Conservation (phyloP, 2,113 vertebrate species). For the Nymphicus hollandicus region DNA sequence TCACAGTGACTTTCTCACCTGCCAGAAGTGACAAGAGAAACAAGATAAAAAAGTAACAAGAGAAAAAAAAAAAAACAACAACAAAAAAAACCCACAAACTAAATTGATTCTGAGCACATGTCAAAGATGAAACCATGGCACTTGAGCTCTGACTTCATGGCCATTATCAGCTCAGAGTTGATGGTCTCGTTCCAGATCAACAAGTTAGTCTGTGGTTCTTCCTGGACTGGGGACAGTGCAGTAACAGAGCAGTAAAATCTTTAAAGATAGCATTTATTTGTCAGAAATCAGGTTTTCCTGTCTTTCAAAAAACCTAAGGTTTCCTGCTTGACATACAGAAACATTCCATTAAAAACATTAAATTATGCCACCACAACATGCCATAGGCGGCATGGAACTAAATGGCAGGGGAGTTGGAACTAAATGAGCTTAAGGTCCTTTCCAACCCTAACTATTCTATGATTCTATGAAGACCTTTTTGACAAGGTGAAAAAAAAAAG, state of each 20-base stretch:
- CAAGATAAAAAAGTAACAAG: too few relatives aligned
- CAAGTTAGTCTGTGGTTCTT: neutral
- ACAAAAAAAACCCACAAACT: neutral
- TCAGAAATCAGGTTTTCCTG: neutral
- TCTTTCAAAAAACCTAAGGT: neutral
- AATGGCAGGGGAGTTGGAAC: neutral
- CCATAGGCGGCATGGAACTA: neutral
- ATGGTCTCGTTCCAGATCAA: neutral
- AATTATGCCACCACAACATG: neutral
- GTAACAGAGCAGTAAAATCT: neutral
- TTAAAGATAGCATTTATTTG: neutral
- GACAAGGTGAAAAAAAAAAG: neutral
- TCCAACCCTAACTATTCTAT: neutral
- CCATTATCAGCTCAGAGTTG: neutral
- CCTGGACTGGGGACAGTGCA: neutral
- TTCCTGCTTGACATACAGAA: neutral
- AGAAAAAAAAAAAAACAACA: neutral
- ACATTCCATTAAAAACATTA: neutral
- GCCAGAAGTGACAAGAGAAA: fast-evolving
- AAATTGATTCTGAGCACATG: neutral
- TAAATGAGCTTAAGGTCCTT: neutral
- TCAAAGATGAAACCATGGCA: neutral
- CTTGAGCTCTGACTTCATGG: neutral
- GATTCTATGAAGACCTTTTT: neutral
- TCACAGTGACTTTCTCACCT: neutral